These are phyloP conservation scores for Xestoiulus laeticollis DNA, from an alignment of 2,888 invertebrate genomes.

Conservation along the genomic window DNA sequence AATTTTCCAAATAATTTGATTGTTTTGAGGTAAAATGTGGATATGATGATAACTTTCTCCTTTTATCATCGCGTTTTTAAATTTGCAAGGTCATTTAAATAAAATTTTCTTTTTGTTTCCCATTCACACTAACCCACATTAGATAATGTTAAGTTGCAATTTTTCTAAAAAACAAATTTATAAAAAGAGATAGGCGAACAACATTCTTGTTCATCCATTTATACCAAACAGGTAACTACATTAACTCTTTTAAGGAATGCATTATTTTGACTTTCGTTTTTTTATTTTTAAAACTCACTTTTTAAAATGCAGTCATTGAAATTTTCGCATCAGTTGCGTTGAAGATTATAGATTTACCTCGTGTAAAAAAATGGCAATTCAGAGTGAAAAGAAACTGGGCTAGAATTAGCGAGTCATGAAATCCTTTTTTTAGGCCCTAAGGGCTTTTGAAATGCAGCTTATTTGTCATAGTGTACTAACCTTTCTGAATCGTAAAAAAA, in stretches of 20 bases:
- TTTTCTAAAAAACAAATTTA: neutral
- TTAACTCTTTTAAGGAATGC: neutral
- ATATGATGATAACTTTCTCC: neutral
- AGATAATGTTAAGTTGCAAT: conserved; percentile 16
- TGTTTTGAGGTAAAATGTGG: neutral
- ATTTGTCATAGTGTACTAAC: conserved; percentile 38
- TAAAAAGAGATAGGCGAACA: neutral
- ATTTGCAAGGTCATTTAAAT: conserved; percentile 28
- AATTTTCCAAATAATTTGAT: neutral
- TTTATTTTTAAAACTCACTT: neutral
- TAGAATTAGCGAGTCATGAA: conserved; percentile 41
- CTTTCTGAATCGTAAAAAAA: neutral
- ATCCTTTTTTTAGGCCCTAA: neutral
- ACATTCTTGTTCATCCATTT: conserved; percentile 2
- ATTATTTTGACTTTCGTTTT: neutral
- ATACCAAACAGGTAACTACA: conserved; percentile 30
- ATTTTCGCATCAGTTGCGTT: conserved; percentile 24
- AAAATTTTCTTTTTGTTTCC: conserved; percentile 5
- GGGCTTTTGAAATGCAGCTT: conserved; percentile 5
- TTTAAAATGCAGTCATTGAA: conserved; percentile 1
- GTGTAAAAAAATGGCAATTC: neutral
- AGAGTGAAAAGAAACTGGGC: neutral
- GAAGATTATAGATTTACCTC: conserved; percentile 8
- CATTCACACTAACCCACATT: conserved; percentile 43
- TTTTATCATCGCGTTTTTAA: neutral